These are phyloP conservation scores for Drosophila borborema DNA, from an alignment of 2,888 invertebrate species.

Conservation along the genomic window DNA sequence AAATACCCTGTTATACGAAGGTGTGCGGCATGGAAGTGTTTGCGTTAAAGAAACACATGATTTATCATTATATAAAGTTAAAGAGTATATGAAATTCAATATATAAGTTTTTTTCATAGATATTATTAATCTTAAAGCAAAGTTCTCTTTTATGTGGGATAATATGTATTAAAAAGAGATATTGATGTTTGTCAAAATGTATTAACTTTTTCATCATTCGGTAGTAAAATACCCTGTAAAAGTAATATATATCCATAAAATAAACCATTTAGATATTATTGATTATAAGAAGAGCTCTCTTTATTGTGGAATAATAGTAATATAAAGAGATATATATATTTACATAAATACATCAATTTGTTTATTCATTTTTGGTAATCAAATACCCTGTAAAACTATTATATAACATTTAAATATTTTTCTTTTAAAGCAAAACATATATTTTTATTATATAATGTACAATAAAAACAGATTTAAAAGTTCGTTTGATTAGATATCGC, in stretches of 20 bases:
- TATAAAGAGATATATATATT: background rate
- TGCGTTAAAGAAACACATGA: background rate
- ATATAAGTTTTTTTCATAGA: background rate
- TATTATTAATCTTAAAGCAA: background rate
- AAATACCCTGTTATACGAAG: background rate
- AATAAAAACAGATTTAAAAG: background rate
- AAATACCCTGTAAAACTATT: background rate
- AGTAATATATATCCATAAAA: background rate
- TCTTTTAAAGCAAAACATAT: background rate
- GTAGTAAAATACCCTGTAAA: no score
- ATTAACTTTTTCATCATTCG: no score
- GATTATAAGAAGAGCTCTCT: background rate
- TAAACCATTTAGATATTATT: background rate
- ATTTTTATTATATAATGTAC: background rate
- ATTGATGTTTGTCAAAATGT: no score
- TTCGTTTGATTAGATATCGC: background rate
- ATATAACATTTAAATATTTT: background rate
- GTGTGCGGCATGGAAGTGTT: fast-evolving
- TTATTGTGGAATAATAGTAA: background rate
- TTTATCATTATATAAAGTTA: no score
- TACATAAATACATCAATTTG: no score
- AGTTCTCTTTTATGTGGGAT: background rate
- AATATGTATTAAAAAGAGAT: no score
- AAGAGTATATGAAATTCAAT: background rate
- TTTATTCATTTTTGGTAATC: no score